These are phyloP conservation scores for Phoenicopterus ruber DNA, from an alignment of 2,113 vertebrate genomes.

Conservation along the genomic window DNA sequence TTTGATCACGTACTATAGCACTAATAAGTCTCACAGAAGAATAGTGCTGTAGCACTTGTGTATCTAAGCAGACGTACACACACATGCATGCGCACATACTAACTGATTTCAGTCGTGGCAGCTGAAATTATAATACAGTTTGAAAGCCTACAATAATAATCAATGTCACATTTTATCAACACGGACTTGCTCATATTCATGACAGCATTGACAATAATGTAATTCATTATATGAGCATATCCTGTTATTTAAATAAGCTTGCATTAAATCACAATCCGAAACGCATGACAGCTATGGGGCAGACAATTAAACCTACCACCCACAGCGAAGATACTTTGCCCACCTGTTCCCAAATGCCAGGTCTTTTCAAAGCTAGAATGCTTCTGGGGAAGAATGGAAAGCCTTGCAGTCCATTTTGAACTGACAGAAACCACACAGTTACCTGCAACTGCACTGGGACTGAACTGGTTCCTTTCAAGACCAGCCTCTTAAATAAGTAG, in stretches of 20 bases:
- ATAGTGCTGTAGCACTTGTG: neutral
- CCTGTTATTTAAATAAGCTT: neutral
- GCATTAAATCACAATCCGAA: neutral
- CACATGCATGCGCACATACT: neutral
- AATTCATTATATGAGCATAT: neutral
- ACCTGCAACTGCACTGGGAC: neutral
- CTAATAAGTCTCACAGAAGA: neutral
- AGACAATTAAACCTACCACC: neutral
- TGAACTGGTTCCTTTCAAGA: neutral
- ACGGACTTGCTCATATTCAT: neutral
- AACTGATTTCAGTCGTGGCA: neutral
- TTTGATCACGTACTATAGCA: rapidly evolving
- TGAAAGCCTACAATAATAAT: neutral
- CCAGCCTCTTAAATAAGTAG: neutral
- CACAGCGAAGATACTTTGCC: neutral
- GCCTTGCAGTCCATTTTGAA: neutral
- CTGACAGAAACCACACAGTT: neutral
- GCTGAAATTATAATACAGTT: neutral
- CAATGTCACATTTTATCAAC: neutral
- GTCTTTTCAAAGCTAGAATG: neutral
- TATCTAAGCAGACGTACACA: neutral
- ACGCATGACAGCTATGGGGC: neutral
- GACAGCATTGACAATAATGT: neutral
- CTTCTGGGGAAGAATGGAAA: neutral
- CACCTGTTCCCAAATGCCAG: neutral